These are phyloP conservation scores for Megalopta genalis DNA, from an alignment of 1,140 invertebrate species.

Conservation along the genomic window DNA sequence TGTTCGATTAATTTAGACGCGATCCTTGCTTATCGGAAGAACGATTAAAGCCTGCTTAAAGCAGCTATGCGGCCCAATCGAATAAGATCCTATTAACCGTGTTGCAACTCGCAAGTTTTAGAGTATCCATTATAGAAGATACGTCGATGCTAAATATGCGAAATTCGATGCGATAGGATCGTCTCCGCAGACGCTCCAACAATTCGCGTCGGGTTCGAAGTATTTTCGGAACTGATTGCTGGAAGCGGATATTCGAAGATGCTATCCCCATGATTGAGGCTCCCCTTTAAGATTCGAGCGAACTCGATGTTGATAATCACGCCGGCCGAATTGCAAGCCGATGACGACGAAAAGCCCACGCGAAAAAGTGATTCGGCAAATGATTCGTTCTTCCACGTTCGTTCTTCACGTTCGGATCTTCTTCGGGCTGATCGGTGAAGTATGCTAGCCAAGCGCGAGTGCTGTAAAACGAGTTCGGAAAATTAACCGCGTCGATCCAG, in stretches of 20 bases:
- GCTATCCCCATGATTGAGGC: conserved; percentile 8
- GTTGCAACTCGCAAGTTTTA: too few species aligned
- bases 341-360: conserved; percentile 15
- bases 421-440: not conserved
- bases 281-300: conserved; percentile 14
- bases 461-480: too few species aligned
- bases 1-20: too few species aligned
- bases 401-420: not conserved
- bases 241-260: conserved; percentile 13
- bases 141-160: not conserved
- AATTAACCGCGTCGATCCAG: too few species aligned
- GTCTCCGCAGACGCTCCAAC: not conserved
- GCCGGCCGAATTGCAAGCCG: not conserved
- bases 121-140: not conserved
- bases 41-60: too few species aligned
- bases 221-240: conserved; percentile 25
- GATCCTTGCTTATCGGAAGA: too few species aligned
- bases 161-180: not conserved
- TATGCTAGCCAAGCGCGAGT: too few species aligned
- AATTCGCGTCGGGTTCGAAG: not conserved
- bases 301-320: conserved; percentile 22
- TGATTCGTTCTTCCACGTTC: conserved; percentile 2
- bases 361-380: not conserved
- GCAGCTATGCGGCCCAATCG: too few species aligned
- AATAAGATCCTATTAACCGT: too few species aligned